These are phyloP conservation scores for Metallyticus violacea DNA, from an alignment of 2,888 invertebrate genomes.

Conservation along the genomic window DNA sequence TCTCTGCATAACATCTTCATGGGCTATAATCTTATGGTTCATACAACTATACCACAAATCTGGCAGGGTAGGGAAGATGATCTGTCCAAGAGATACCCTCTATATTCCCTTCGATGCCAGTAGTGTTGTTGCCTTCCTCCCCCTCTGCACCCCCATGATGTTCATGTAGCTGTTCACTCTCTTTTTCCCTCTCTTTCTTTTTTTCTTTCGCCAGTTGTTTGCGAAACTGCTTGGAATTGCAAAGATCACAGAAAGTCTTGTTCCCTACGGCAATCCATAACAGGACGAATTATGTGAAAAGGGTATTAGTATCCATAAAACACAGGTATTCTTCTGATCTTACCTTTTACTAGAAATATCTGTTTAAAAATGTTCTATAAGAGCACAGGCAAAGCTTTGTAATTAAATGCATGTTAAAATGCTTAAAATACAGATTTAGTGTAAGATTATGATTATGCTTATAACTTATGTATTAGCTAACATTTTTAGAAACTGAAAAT, in stretches of 20 bases:
- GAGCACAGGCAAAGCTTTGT: background rate
- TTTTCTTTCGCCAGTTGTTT: constrained; percentile 54
- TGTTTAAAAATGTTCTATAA: background rate
- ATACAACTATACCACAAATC: constrained; percentile 2
- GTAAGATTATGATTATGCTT: too few relatives aligned
- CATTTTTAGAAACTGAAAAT: too few relatives aligned
- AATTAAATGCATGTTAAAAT: background rate
- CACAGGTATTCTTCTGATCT: background rate
- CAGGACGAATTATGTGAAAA: constrained; percentile 12
- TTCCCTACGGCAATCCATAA: constrained; percentile 63
- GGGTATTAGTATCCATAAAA: background rate
- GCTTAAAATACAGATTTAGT: too few relatives aligned
- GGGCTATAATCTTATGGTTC: background rate
- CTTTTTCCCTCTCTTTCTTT: constrained; percentile 64
- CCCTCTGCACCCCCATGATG: constrained; percentile 38
- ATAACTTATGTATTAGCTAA: too few relatives aligned
- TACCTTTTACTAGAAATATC: background rate
- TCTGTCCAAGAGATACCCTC: constrained; percentile 23
- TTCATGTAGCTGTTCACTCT: constrained; percentile 44
- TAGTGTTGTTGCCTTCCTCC: constrained; percentile 25
- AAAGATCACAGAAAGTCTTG: constrained; percentile 85
- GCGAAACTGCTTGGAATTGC: constrained; percentile 72
- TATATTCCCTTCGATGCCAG: constrained; percentile 18
- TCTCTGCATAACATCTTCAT: background rate
- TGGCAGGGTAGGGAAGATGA: background rate